Base-by-base conservation (phyloP, 2,888 invertebrate genomes). In the Heterodera filipjevi region DNA sequence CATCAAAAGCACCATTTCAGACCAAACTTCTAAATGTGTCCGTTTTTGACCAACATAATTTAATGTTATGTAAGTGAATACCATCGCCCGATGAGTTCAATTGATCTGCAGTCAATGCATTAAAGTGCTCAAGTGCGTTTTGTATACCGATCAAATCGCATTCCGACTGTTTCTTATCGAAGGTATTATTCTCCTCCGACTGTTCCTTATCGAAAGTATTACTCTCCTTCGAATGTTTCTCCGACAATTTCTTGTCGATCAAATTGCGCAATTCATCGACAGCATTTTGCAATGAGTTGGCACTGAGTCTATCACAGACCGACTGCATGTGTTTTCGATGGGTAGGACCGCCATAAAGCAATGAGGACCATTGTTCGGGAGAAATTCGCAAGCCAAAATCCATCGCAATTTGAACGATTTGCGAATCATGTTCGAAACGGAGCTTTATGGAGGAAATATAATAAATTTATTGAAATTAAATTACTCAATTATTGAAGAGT, bases 291-390 rank as follows among this genome's bases (percentile, higher is more conserved):
- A 81, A 68, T 22, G 84, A 81, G 77, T 64, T 59, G 0, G 46
- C 27, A 12, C 82, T 91, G 90, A 83, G 66, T 86, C 90, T 90
- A 84, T 92, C 92, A 81, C 92, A 91, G 77, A 92, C 91, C 14
- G 91, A 91, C 91, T 99, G 98, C 97, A 99, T 99, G 90, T 98
- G 96, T 14, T 95, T 95, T 8, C 97, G 97, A 89, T 97, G 97
- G 6, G 93, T 93, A 0, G 94, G 93, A 90, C 99, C 68, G 0
- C 98, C 98, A 89, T 98, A 99, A 0, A 99, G 91, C 71, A 99
- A 90, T 0, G 96, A 94, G 2, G 96, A 96, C 98, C 98, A 99
- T 89, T 98, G 97, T 90, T 99, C 98, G 0, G 98, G 97, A 0
- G 96, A 95, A 82, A 99, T 98, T 79, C 97, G 92, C 35, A 99